Evolutionary conservation across 2,888 invertebrate genomes (phyloP).

Genomic region (Sarcophaga variegata): DNA sequence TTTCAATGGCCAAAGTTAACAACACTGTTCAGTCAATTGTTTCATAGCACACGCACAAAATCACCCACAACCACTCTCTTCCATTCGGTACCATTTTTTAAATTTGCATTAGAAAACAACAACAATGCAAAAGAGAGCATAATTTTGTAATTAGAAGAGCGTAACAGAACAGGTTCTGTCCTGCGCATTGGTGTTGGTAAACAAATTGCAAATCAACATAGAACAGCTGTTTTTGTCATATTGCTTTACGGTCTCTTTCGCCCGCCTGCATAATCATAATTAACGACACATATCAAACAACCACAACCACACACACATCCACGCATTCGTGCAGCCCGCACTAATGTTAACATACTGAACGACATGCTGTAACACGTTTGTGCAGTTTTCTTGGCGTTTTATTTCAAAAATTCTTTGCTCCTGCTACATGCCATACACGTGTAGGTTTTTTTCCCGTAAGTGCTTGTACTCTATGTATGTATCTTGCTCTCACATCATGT

Average conservation of each 20-base stretch:
- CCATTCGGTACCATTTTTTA: no score
- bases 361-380: not conserved
- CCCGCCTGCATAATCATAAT: conserved; percentile 24
- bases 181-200: conserved; percentile 50
- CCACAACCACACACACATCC: conserved; percentile 9
- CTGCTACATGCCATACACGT: conserved; percentile 68
- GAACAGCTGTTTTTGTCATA: conserved; percentile 65
- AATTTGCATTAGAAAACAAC: not conserved
- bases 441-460: conserved; percentile 50
- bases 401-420: conserved; percentile 60
- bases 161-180: not conserved
- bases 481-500: conserved; percentile 27
- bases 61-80: no score
- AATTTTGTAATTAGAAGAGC: not conserved
- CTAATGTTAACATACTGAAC: not conserved
- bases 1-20: not conserved
- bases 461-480: no score
- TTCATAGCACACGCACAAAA: no score
- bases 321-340: not conserved
- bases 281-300: conserved; percentile 4
- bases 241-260: conserved; percentile 39
- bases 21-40: not conserved
- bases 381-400: not conserved
- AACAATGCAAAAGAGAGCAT: conserved; percentile 6
- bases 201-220: conserved; percentile 52